Base-by-base conservation (phyloP, 2,888 invertebrate genomes). In the Dascillus cervinus region DNA sequence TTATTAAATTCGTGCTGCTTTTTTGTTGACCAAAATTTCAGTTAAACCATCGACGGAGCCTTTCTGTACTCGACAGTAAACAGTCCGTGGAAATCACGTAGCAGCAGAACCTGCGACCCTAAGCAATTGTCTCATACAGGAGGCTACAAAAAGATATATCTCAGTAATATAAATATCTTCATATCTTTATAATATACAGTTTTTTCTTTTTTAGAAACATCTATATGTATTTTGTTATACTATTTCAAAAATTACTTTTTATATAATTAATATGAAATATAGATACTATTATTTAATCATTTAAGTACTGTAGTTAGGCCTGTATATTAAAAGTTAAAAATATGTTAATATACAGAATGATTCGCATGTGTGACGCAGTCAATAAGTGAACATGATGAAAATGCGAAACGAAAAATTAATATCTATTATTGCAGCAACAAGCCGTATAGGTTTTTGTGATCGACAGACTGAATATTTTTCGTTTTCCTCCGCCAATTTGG, bases 311-410 rank as follows among this genome's bases (percentile, higher is more conserved):
- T 63, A 62, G 58, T 65, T 66, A 66, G 65, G 65, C 65, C 65
- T 64, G 64, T 64, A 66, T 65, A 66, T 65, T 64, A 64, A 60
- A 55, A 62, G 58, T 63, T 62, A 62, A 64, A 63, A 65, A 64
- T 65, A 63, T 63, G 61, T 61, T 63, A 65, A 65, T 65, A 65
- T 65, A 65, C 65, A 65, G 64, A 52, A 57, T 59, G 56, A 56
- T 60, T 57, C 56, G 50, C 56, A 55, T 50, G 44, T 50, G 51
- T 52, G 55, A 55, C 53, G 58, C 58, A 59, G 60, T 60, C 60
- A 51, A 56, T 53, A 55, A 44, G 53, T 56, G 55, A 59, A 52
- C 41, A 17, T 17, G 51, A 54, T 53, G 54, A 19, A 26, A 27
- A 27, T 39, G 39, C 39, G 39, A 35, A 39, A 39, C 32, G 22